These are phyloP conservation scores for Podarcis cretensis DNA, from an alignment of 2,113 vertebrate species.

Conservation along the genomic window DNA sequence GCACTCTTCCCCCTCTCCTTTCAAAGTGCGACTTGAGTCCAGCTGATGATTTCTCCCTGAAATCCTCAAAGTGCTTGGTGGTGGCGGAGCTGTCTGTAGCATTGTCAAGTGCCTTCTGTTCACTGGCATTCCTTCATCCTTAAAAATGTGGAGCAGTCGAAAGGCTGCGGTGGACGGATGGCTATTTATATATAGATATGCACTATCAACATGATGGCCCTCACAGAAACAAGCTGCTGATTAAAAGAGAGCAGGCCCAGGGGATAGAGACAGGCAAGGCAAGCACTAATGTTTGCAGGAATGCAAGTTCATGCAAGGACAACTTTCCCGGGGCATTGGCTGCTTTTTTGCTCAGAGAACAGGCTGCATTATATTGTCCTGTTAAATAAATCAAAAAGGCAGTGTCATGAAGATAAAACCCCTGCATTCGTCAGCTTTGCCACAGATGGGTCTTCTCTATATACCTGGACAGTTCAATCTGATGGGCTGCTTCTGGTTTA, in stretches of 20 bases:
- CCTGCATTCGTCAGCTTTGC: neutral
- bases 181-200: neutral
- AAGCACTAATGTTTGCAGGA: neutral
- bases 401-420: neutral
- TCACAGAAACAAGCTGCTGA: neutral
- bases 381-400: slow-evolving; percentile 23
- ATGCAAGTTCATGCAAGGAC: neutral
- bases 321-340: neutral
- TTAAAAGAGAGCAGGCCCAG: neutral
- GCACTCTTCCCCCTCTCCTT: neutral
- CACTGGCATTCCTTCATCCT: neutral
- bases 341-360: slow-evolving; percentile 15
- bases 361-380: slow-evolving; percentile 16
- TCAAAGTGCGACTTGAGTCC: neutral
- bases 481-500: slow-evolving; percentile 13
- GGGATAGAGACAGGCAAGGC: neutral
- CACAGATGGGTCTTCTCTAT: neutral
- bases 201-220: neutral
- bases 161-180: neutral
- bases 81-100: neutral
- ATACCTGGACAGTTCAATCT: neutral
- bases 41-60: neutral
- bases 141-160: neutral
- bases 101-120: neutral
- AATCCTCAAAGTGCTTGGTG: neutral